Percentiles rank a stretch among this genome's conserved stretches.
Evolutionary conservation across 2,888 invertebrate species (phyloP).

Genomic region (Hirtodrosophila cameraria): DNA sequence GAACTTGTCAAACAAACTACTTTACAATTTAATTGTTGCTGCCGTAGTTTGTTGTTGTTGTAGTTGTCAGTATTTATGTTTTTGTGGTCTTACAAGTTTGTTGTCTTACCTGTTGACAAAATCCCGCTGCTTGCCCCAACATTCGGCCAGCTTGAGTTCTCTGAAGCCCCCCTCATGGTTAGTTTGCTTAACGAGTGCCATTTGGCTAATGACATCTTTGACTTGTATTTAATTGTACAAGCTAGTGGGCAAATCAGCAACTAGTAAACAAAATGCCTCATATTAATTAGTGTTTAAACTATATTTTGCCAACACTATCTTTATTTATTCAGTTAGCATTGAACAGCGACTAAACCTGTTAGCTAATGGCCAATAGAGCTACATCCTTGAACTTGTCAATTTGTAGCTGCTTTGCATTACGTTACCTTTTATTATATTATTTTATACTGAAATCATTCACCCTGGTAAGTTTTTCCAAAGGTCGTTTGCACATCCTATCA

Average conservation of each 20-base stretch:
- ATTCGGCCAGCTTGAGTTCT: conserved; percentile 63
- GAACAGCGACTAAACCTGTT: neutral
- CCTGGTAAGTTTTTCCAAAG: no score
- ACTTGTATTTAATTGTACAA: conserved; percentile 58
- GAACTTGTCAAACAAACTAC: conserved; percentile 34
- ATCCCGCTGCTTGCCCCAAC: conserved; percentile 48
- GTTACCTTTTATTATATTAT: no score
- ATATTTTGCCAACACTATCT: conserved; percentile 15
- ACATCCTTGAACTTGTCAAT: no score
- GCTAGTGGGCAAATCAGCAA: conserved; percentile 30
- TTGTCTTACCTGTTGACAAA: conserved; percentile 72
- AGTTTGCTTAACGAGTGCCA: conserved; percentile 35
- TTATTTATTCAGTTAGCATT: conserved; percentile 25
- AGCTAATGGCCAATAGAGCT: no score
- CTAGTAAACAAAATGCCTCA: conserved; percentile 36
- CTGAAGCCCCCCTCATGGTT: conserved; percentile 18
- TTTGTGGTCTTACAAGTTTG: conserved; percentile 63
- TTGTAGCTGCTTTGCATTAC: neutral
- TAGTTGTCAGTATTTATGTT: conserved; percentile 31
- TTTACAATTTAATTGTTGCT: conserved; percentile 57
- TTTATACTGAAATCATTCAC: no score
- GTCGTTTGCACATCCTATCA: no score
- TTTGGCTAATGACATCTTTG: conserved; percentile 63
- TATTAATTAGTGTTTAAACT: conserved; percentile 37
- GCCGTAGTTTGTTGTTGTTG: conserved; percentile 20